Base-by-base conservation (phyloP, 1,140 invertebrate genomes). In the Macrobrachium nipponense region DNA sequence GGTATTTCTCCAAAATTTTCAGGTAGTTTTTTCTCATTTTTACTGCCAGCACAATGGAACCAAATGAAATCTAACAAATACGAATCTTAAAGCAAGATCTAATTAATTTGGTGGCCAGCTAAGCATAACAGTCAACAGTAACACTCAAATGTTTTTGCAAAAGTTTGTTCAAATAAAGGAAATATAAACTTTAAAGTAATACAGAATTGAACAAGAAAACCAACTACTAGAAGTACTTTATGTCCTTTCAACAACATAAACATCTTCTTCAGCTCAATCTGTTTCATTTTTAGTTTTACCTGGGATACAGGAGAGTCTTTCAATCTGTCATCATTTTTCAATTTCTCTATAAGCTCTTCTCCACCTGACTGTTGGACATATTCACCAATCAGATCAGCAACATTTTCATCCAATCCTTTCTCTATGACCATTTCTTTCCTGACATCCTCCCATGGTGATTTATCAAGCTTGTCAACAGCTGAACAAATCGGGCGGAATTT, bases 401-500 rank as follows among this genome's bases (percentile, higher is more conserved):
- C 94, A 20, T 93, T 93, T 17, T 93, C 93, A 58, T 94, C 92
- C 18, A 99, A 91, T 8, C 95, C 95, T 92, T 99, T 99, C 90
- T 99, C 97, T 80, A 97, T 95, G 4, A 98, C 94, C 96, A 99
- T 98, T 92, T 99, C 99, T 76, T 95, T 94, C 88, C 94, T 94
- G 3, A 99, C 98, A 90, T 99, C 98, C 75, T 95, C 94, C 99
- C 99, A 99, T 15, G 96, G 93, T 59, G 93, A 94, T 95, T 99
- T 99, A 91, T 99, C 99, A 64, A 99, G 92, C 93, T 99, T 99
- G 91, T 99, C 99, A 27, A 99, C 95, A n/a, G 98, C 94, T 0
- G 98, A 99, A 91, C 98, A 99, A 89, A 99, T 98, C 1, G 95
- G 93, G 80, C 98, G 93, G 91, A 99, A 99, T 90, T 96, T 96